Percentiles rank a stretch among this genome's conserved stretches.
Conservation (phyloP, 2,797 vertebrate species). For the Potorous gilbertii region DNA sequence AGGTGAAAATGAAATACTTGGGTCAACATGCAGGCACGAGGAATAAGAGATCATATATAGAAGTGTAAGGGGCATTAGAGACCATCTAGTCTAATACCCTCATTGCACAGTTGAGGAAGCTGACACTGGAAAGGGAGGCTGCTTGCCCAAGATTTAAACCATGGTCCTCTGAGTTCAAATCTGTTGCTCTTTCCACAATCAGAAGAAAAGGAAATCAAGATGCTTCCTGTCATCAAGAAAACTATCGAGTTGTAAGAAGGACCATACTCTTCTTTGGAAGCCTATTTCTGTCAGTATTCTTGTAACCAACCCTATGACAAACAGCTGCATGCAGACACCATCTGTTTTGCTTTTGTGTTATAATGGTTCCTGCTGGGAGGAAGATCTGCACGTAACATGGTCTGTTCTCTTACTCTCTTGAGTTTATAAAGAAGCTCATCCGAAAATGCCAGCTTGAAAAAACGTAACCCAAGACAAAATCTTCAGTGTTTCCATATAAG, state of each 20-base stretch:
- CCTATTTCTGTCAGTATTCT: conserved; percentile 3
- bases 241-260: conserved; percentile 44
- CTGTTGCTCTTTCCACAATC: neutral
- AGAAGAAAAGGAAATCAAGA: neutral
- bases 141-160: neutral
- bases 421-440: conserved; percentile 38
- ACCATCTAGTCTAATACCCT: neutral
- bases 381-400: conserved; percentile 24
- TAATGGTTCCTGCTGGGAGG: neutral
- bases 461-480: conserved; percentile 18
- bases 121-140: neutral
- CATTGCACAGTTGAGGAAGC: neutral
- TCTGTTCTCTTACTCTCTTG: neutral
- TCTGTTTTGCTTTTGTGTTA: conserved; percentile 24
- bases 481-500: conserved; percentile 31
- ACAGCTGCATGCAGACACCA: conserved; percentile 25
- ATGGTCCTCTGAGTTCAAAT: neutral
- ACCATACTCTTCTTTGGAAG: conserved; percentile 42
- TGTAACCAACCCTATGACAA: conserved; percentile 28
- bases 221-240: conserved; percentile 44
- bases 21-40: neutral
- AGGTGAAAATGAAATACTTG: neutral
- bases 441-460: conserved; percentile 21
- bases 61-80: neutral
- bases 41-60: neutral